These are phyloP conservation scores for Allacma fusca DNA, from an alignment of 2,888 invertebrate genomes.

Conservation along the genomic window DNA sequence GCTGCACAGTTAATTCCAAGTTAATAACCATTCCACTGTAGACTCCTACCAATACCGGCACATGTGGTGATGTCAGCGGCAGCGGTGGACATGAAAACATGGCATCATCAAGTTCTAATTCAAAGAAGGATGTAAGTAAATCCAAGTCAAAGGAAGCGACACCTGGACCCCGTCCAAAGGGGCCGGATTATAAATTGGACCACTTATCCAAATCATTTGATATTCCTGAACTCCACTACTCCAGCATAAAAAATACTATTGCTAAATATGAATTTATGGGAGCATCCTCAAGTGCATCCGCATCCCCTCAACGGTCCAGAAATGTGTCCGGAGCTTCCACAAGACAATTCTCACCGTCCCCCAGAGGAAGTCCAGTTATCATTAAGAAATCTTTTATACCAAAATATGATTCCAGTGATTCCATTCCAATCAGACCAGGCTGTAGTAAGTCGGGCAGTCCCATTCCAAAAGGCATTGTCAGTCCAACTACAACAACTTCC, in stretches of 20 bases:
- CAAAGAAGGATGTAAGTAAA: not conserved
- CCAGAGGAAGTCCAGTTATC: constrained; percentile 16
- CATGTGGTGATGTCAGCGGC: constrained; percentile 2
- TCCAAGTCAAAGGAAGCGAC: not conserved
- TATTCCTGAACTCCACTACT: constrained; percentile 32
- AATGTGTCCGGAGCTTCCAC: constrained; percentile 35
- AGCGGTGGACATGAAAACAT: constrained; percentile 10
- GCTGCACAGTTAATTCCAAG: no score
- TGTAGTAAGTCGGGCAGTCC: not conserved
- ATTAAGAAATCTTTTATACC: constrained; percentile 7
- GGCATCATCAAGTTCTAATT: constrained; percentile 15
- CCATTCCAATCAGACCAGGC: constrained; percentile 22
- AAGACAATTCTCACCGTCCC: constrained; percentile 38
- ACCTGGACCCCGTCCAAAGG: constrained; percentile 17
- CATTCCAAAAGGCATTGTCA: not conserved
- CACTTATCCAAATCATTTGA: constrained; percentile 25
- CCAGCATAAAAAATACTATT: constrained; percentile 37
- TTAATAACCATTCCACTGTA: constrained; percentile 10
- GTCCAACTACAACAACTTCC: constrained; percentile 10
- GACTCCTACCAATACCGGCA: not conserved
- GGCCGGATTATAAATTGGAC: constrained; percentile 20
- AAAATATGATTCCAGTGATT: constrained; percentile 38
- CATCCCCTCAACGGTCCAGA: constrained; percentile 41
- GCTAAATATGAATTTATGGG: constrained; percentile 59
- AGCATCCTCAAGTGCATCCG: constrained; percentile 47